phyloP scores from a whole-genome alignment of 1,140 invertebrate genomes.

The Scaptomyza hsui region DNA sequence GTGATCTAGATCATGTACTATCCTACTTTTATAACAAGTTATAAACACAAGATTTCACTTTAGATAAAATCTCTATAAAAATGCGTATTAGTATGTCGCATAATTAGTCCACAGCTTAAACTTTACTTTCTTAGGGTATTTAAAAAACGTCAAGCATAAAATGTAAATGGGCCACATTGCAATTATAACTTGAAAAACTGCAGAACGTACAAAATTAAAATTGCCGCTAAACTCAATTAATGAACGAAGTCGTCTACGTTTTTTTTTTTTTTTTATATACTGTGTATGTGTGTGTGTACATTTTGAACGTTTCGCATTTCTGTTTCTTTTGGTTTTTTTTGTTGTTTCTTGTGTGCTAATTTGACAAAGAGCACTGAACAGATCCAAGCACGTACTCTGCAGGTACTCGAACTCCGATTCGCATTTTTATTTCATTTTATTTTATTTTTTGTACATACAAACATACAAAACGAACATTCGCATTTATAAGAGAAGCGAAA shows the following conservation, averaged over 20 bases:
- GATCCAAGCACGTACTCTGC: conserved; percentile 14
- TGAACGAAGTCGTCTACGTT: conserved; percentile 15
- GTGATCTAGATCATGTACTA: too few relatives aligned
- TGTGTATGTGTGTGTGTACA: conserved; percentile 17
- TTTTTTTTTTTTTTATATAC: not conserved
- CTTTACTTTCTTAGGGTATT: conserved; percentile 18
- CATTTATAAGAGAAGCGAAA: conserved; percentile 4
- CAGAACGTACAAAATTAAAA: conserved; percentile 73
- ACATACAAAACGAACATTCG: not conserved
- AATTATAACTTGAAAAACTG: conserved; percentile 72
- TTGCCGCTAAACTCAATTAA: conserved; percentile 76
- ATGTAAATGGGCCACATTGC: conserved; percentile 73
- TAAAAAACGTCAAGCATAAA: conserved; percentile 60
- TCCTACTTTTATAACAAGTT: too few relatives aligned
- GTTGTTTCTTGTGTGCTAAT: conserved; percentile 31
- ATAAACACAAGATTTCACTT: too few relatives aligned
- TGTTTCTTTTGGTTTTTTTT: conserved; percentile 22
- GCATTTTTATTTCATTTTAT: conserved; percentile 24
- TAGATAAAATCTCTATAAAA: too few relatives aligned
- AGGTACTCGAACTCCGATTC: conserved; percentile 9
- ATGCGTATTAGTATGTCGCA: too few relatives aligned
- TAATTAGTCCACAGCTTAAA: not conserved
- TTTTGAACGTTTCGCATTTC: conserved; percentile 34
- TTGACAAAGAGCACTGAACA: conserved; percentile 45
- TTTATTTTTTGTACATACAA: too few relatives aligned